These are phyloP conservation scores for Falco punctatus DNA, from an alignment of 2,113 vertebrate species.

Conservation along the genomic window DNA sequence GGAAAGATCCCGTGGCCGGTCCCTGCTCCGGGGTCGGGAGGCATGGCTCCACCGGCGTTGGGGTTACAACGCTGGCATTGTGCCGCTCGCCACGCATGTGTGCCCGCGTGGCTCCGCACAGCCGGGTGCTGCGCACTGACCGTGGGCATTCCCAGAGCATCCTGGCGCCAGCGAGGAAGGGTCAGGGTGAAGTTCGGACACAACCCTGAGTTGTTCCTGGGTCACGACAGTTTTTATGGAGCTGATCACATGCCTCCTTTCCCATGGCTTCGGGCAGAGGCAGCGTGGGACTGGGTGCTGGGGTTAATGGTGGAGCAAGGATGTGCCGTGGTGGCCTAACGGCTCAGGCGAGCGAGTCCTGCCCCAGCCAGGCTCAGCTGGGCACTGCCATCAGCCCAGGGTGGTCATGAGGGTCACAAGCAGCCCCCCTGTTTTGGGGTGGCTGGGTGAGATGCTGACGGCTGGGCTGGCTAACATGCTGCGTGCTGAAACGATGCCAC, in stretches of 20 bases:
- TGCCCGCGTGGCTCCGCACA: accelerated
- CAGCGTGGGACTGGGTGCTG: background rate
- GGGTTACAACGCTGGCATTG: background rate
- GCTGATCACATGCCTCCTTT: constrained; percentile 37
- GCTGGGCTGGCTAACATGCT: background rate
- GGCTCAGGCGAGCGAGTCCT: background rate
- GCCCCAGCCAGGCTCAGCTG: accelerated
- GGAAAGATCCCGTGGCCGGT: accelerated
- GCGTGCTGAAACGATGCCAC: accelerated
- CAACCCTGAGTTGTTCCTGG: background rate
- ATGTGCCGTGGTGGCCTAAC: background rate
- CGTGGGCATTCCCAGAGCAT: background rate
- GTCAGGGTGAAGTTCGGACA: background rate
- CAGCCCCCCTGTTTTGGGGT: background rate
- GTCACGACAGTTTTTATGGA: accelerated
- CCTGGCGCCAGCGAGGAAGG: background rate
- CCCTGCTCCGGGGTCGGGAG: background rate
- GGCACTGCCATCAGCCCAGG: accelerated
- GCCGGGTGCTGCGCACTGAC: background rate
- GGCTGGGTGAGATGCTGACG: accelerated
- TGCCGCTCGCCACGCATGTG: background rate
- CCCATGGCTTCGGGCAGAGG: background rate
- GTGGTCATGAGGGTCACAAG: background rate
- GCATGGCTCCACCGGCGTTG: accelerated
- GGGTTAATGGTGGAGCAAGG: background rate